Evolutionary conservation across 2,113 vertebrate genomes (phyloP).

Genomic region (Baryphthengus martii): DNA sequence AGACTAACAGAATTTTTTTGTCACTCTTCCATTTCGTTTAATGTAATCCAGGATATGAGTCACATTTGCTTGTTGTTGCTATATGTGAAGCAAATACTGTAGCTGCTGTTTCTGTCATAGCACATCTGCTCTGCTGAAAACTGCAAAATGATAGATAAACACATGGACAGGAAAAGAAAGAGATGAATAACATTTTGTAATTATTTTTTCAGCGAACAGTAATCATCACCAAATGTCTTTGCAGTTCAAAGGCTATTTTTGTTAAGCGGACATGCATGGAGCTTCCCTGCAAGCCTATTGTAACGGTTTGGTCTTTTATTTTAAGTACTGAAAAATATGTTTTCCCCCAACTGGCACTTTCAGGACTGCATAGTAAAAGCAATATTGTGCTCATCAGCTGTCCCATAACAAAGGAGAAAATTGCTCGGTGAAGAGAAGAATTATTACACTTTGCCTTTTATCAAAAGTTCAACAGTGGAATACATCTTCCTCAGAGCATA

Average conservation of each 20-base stretch:
- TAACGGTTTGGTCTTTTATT: conserved; percentile 10
- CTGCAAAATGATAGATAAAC: conserved; percentile 72
- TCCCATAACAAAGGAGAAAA: conserved; percentile 41
- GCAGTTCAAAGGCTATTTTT: conserved; percentile 30
- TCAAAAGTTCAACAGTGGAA: conserved; percentile 28
- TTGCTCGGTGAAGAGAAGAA: conserved; percentile 35
- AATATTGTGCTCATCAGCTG: conserved; percentile 15
- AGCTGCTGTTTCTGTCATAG: conserved; percentile 67
- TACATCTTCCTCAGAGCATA: conserved; percentile 28
- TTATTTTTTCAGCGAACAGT: conserved; percentile 34
- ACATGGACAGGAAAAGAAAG: conserved; percentile 50
- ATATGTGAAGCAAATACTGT: conserved; percentile 66
- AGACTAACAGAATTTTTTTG: conserved; percentile 68
- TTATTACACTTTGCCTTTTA: conserved; percentile 51
- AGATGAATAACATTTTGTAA: conserved; percentile 42
- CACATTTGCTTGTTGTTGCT: conserved; percentile 69
- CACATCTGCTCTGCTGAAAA: conserved; percentile 72
- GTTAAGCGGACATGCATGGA: conserved; percentile 31
- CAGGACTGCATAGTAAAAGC: conserved; percentile 8
- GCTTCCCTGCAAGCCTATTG: conserved; percentile 46
- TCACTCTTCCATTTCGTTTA: conserved; percentile 67
- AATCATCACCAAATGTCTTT: conserved; percentile 49
- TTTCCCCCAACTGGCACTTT: background rate
- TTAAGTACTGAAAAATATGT: background rate
- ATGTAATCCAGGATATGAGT: conserved; percentile 57